Evolutionary conservation across 2,797 vertebrate genomes (phyloP), one percentile per base, ranked within the genome.

Genomic region (Enteromius trimaculatus): DNA sequence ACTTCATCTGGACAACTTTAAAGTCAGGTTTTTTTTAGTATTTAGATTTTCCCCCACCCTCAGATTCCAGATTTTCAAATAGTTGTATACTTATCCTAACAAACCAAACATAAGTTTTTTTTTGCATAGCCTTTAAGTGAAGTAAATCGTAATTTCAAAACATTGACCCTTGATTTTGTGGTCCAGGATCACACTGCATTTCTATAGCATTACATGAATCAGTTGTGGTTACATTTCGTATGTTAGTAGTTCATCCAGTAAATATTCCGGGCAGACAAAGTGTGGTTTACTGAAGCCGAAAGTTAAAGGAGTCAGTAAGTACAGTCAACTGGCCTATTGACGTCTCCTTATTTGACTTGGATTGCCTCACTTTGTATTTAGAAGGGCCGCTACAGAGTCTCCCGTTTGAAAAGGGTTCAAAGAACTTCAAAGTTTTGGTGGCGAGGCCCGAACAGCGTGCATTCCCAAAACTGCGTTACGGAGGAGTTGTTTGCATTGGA

Each of bases 341-440:
- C 66, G 79, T 71, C 66, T 39, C 23, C 66, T 44, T 71, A 26
- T 74, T 76, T 78, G 51, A 82, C 71, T 60, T 53, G 60, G 26
- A 64, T 64, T n/a, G 21, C 29, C 17, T 44, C 55, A 78, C 34
- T 65, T 34, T 53, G 66, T 71, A 17, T 55, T 44, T 17, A 39
- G 55, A 16, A 47, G 79, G 39, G 68, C 51, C 68, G 26, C 79
- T 55, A 11, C n/a, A 69, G 9, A 31, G 37, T 80, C 72, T 77
- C 26, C 7, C 72, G 19, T 58, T 82, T 51, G 47, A 60, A 60
- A 81, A 11, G 58, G 58, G 58, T 75, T 72, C 69, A 70, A 66
- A 66, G 47, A 39, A 23, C 53, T 58, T 84, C 76, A 82, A 77
- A 77, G 71, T 82, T 82, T 76, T 10, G 16, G 60, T 6, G 62